A percentile compares a stretch with the other conserved stretches of the same genome.
phyloP scores from a whole-genome alignment of 2,888 invertebrate species.

The Lycaena phlaeas region DNA sequence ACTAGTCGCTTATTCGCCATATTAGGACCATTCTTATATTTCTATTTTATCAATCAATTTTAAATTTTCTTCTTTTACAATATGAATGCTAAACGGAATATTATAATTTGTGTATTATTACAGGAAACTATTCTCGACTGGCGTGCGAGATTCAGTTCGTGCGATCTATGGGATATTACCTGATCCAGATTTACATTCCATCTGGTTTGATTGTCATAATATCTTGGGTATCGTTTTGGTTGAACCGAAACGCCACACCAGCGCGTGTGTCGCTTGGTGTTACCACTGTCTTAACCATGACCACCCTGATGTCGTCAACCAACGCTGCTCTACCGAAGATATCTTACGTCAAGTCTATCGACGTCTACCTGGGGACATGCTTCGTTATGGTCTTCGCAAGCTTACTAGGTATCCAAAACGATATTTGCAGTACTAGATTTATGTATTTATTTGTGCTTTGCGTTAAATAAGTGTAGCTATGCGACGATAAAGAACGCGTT shows the following conservation, averaged over 20 bases:
- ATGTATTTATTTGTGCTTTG: not conserved
- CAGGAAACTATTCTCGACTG: slow-evolving; percentile 96
- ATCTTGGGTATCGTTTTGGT: slow-evolving; percentile 97
- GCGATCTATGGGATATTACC: slow-evolving; percentile 98
- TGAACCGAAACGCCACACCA: slow-evolving; percentile 95
- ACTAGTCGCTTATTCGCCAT: too few relatives aligned
- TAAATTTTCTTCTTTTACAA: too few relatives aligned
- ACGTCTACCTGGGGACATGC: slow-evolving; percentile 97
- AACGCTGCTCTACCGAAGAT: slow-evolving; percentile 98
- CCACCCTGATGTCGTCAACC: slow-evolving; percentile 96
- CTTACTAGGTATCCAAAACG: slow-evolving; percentile 82
- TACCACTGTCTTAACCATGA: slow-evolving; percentile 97
- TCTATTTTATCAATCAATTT: too few relatives aligned
- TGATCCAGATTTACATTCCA: slow-evolving; percentile 98
- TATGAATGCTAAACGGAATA: too few relatives aligned
- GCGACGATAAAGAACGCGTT: not conserved
- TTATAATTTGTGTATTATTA: too few relatives aligned
- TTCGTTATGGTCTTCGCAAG: slow-evolving; percentile 99
- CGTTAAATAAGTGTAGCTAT: not conserved
- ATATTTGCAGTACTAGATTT: not conserved
- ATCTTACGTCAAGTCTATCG: slow-evolving; percentile 97
- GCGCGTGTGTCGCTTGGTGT: slow-evolving; percentile 95
- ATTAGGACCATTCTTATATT: too few relatives aligned
- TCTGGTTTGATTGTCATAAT: slow-evolving; percentile 97
- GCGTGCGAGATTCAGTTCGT: slow-evolving; percentile 97